Evolutionary conservation across 1,140 invertebrate species (phyloP).

Genomic region (Aphidius ervi): DNA sequence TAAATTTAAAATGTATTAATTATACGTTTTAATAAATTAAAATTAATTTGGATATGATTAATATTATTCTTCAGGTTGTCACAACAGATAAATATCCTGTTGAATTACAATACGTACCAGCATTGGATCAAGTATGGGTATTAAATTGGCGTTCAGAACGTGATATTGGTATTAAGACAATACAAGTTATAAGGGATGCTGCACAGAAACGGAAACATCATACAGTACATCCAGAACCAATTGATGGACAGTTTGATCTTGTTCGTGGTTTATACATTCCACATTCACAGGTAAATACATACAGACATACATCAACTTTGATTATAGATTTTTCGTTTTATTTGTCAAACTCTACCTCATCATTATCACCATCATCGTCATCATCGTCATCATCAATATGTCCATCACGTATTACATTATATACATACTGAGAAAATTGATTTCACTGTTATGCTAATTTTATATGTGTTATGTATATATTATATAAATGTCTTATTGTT

Average conservation of each 20-base stretch:
- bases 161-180: constrained; percentile 65
- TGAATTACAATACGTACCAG: constrained; percentile 67
- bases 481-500: constrained; percentile 10
- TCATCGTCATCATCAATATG: no score
- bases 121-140: constrained; percentile 77
- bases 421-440: no score
- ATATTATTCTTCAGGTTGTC: constrained; percentile 57
- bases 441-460: no score
- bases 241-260: constrained; percentile 75
- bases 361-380: no score
- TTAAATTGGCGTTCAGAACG: constrained; percentile 65
- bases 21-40: no score
- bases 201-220: constrained; percentile 73
- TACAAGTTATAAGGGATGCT: constrained; percentile 73
- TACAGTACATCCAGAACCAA: constrained; percentile 74
- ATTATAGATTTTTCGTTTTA: no score
- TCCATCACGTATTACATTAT: no score
- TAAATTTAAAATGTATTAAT: no score
- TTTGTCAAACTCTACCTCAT: no score
- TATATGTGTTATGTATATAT: not conserved
- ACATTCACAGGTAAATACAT: constrained; percentile 49
- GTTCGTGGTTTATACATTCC: constrained; percentile 71
- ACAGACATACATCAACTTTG: no score
- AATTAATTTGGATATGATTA: not conserved
- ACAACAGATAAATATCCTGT: constrained; percentile 73